Conservation (phyloP, 2,888 invertebrate species). For the Crioceris asparagi region DNA sequence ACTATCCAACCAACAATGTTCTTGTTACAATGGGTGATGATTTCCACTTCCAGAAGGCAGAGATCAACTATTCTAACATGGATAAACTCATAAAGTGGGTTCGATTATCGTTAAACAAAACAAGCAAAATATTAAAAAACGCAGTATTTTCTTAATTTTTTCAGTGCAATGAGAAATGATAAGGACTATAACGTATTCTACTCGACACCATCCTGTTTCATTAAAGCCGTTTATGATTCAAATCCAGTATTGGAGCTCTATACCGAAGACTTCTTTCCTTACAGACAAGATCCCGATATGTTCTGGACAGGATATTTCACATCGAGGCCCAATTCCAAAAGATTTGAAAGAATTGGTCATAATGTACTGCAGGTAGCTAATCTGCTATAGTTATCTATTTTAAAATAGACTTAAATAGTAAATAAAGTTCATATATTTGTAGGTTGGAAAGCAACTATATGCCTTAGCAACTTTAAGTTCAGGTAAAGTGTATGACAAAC, state of each 20-base stretch:
- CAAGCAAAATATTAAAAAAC: too few species aligned
- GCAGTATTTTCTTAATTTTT: too few species aligned
- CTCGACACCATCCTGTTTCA: slow-evolving; percentile 74
- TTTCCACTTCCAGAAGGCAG: slow-evolving; percentile 49
- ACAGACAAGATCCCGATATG: slow-evolving; percentile 67
- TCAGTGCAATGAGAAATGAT: slow-evolving; percentile 13
- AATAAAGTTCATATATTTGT: slow-evolving; percentile 4
- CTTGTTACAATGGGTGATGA: slow-evolving; percentile 57
- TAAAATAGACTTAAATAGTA: background rate
- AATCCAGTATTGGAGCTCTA: slow-evolving; percentile 54
- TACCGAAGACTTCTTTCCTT: slow-evolving; percentile 83
- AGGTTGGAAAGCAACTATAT: slow-evolving; percentile 55
- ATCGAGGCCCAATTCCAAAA: slow-evolving; percentile 69
- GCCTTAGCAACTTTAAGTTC: slow-evolving; percentile 44
- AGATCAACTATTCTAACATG: slow-evolving; percentile 45
- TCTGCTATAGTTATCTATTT: background rate
- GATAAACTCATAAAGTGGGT: too few species aligned
- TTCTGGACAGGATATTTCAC: slow-evolving; percentile 91
- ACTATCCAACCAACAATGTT: slow-evolving; percentile 48
- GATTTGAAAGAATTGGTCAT: slow-evolving; percentile 62
- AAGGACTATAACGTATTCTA: slow-evolving; percentile 62
- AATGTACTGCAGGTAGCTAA: slow-evolving; percentile 62
- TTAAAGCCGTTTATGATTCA: slow-evolving; percentile 59
- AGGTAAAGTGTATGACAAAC: slow-evolving; percentile 48
- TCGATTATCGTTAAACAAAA: slow-evolving; percentile 44